Evolutionary conservation across 1,140 invertebrate genomes (phyloP).

Genomic region (Nasonia giraulti): DNA sequence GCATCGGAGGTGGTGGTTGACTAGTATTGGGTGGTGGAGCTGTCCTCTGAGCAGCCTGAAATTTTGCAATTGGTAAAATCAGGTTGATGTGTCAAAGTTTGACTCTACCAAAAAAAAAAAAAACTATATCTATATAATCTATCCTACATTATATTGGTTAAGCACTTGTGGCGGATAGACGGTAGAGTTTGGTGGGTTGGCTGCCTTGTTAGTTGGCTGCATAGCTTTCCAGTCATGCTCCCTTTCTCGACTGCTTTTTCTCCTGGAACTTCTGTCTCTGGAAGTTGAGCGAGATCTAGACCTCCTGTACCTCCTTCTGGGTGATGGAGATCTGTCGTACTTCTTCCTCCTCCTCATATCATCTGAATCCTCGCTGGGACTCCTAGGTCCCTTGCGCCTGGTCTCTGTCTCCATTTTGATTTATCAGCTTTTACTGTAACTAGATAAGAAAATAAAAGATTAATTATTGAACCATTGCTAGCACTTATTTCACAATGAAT

Average conservation of each 20-base stretch:
- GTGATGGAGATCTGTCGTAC: constrained; percentile 71
- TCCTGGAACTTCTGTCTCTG: constrained; percentile 49
- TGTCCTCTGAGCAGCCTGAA: constrained; percentile 46
- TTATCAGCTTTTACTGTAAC: background rate
- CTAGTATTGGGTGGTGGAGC: constrained; percentile 67
- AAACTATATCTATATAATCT: background rate
- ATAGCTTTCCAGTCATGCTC: constrained; percentile 66
- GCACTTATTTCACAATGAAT: no score
- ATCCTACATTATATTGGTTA: constrained; percentile 70
- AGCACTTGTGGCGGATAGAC: constrained; percentile 65
- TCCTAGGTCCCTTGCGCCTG: constrained; percentile 66
- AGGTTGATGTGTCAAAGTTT: background rate
- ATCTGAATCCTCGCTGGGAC: constrained; percentile 69
- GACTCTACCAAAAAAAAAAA: background rate
- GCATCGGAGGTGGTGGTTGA: constrained; percentile 68
- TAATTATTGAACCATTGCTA: no score
- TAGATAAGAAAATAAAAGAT: background rate
- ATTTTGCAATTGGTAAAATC: constrained; percentile 3
- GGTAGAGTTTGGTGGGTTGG: constrained; percentile 56
- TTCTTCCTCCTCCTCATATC: constrained; percentile 68
- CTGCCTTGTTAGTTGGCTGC: constrained; percentile 52
- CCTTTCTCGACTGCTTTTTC: constrained; percentile 45
- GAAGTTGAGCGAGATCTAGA: constrained; percentile 67
- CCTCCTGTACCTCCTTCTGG: constrained; percentile 68
- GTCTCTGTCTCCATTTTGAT: constrained; percentile 49